phyloP scores from a whole-genome alignment of 2,888 invertebrate species.

The Ectemnius cavifrons region DNA sequence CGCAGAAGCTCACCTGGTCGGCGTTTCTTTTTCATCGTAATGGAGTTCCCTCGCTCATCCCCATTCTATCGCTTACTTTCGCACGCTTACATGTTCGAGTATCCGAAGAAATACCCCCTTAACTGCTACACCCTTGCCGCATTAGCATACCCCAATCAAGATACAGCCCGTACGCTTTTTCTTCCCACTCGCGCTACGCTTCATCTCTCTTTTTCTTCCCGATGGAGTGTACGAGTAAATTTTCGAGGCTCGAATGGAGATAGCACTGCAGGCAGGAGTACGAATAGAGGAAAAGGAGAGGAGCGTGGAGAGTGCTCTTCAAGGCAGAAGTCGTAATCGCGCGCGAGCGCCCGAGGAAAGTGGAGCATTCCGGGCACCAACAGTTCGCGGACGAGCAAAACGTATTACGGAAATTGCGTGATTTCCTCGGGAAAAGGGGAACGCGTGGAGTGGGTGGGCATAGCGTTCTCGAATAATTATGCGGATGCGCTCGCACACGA shows the following conservation, averaged over 20 bases:
- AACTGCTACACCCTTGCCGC: conserved; percentile 38
- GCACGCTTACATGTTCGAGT: conserved; percentile 46
- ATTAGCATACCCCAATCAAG: conserved; percentile 65
- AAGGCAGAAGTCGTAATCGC: not conserved
- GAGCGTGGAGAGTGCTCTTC: not conserved
- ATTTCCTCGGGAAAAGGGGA: conserved; percentile 2
- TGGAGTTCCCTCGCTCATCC: conserved; percentile 28
- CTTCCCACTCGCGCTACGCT: not conserved
- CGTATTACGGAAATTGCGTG: conserved; percentile 5
- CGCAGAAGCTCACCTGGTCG: not conserved
- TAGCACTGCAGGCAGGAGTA: not conserved
- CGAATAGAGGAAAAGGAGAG: conserved; percentile 13
- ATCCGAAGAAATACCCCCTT: conserved; percentile 56
- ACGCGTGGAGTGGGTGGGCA: not conserved
- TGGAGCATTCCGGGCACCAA: not conserved
- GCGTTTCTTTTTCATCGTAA: conserved; percentile 18
- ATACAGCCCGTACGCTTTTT: conserved; percentile 31
- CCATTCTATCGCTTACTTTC: conserved; percentile 40
- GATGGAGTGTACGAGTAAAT: conserved; percentile 24
- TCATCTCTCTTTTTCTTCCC: not conserved
- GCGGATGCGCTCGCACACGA: not conserved
- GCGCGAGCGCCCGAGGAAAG: not conserved
- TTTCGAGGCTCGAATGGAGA: conserved; percentile 43
- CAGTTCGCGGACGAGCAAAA: conserved; percentile 2
- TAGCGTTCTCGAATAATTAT: not conserved